Evolutionary conservation across 1,140 invertebrate genomes (phyloP).

Genomic region (Heliconius nattereri): DNA sequence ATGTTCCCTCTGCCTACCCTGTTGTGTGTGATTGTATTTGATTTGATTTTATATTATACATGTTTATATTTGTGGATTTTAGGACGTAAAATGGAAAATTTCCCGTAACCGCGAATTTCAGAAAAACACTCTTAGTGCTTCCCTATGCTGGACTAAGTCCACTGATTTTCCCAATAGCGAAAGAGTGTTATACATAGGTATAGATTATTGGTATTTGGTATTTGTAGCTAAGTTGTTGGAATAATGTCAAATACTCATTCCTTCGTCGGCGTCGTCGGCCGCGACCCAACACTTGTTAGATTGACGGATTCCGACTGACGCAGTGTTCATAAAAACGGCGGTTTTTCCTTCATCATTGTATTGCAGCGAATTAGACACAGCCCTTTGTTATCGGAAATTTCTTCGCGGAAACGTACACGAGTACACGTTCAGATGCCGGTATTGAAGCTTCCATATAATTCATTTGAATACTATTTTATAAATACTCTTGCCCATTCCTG

Average conservation of each 20-base stretch:
- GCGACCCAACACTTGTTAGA: slow-evolving; percentile 34
- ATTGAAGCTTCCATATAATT: slow-evolving; percentile 25
- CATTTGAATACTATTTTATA: slow-evolving; percentile 29
- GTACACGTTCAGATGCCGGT: slow-evolving; percentile 7
- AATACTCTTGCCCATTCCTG: background rate
- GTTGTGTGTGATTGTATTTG: too few species aligned
- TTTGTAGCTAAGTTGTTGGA: background rate
- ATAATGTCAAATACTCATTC: background rate
- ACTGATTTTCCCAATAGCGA: too few species aligned
- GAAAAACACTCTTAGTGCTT: too few species aligned
- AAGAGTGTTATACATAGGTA: too few species aligned
- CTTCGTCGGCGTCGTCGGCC: background rate
- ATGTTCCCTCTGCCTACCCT: too few species aligned
- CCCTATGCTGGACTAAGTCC: too few species aligned
- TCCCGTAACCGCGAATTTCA: too few species aligned
- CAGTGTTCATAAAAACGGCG: slow-evolving; percentile 30
- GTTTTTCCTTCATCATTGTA: slow-evolving; percentile 34
- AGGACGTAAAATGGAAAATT: too few species aligned
- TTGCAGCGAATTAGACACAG: slow-evolving; percentile 36
- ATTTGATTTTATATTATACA: too few species aligned
- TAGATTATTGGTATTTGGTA: background rate
- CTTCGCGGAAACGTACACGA: slow-evolving; percentile 27
- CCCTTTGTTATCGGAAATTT: slow-evolving; percentile 34
- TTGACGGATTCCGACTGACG: slow-evolving; percentile 37
- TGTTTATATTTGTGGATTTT: too few species aligned